Evolutionary conservation across 2,797 vertebrate genomes (phyloP).

Genomic region (Bradypus variegatus): DNA sequence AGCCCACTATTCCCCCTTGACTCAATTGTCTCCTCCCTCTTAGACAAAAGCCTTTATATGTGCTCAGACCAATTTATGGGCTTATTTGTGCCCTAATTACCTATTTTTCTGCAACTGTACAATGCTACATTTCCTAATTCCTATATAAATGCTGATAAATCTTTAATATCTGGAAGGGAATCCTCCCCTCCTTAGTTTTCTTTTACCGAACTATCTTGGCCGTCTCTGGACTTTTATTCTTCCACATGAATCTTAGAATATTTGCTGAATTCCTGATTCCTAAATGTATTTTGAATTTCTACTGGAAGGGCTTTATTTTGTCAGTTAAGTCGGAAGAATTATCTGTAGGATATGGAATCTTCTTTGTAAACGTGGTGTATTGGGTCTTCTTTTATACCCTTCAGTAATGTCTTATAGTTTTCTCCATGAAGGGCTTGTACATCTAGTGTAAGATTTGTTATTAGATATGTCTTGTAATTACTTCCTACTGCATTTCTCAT

Average conservation of each 20-base stretch:
- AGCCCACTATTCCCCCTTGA: background rate
- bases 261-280: background rate
- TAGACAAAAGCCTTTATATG: background rate
- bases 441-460: background rate
- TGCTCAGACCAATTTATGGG: background rate
- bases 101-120: background rate
- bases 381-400: background rate
- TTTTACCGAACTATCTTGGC: background rate
- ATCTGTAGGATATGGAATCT: background rate
- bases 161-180: background rate
- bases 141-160: background rate
- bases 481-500: background rate
- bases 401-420: background rate
- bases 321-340: background rate
- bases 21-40: background rate
- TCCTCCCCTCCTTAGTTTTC: background rate
- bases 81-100: background rate
- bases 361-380: background rate
- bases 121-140: background rate
- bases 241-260: background rate
- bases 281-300: background rate
- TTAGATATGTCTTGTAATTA: background rate
- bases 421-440: background rate
- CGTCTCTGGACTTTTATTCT: background rate
- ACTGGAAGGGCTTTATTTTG: background rate